Conservation (phyloP, 2,797 vertebrate genomes). For the Myripristis murdjan region DNA sequence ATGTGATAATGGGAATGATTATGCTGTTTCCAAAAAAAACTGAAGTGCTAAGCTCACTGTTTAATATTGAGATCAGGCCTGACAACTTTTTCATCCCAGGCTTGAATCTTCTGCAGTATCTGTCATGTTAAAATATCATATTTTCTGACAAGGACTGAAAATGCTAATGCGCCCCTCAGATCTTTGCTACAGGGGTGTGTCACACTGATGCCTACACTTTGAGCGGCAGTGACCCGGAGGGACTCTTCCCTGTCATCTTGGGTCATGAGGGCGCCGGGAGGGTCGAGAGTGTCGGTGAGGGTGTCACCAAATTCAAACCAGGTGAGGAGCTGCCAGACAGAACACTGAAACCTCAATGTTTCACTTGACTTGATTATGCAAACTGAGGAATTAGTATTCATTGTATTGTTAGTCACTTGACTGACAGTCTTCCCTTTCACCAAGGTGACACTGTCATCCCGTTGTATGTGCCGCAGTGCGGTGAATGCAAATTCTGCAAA, state of each 20-base stretch:
- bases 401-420: not conserved
- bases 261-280: constrained; percentile 96
- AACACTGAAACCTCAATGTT: not conserved
- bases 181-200: constrained; percentile 94
- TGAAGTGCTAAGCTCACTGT: not conserved
- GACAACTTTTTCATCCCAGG: not conserved
- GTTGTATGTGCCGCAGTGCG: constrained; percentile 95
- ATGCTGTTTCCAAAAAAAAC: not conserved
- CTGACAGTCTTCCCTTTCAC: constrained; percentile 14
- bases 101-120: not conserved
- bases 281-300: constrained; percentile 96
- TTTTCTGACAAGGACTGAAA: not conserved
- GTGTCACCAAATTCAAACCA: constrained; percentile 93
- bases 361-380: not conserved
- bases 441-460: constrained; percentile 94
- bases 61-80: not conserved
- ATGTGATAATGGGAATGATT: not conserved
- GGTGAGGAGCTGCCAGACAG: constrained; percentile 76
- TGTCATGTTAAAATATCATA: not conserved
- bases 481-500: constrained; percentile 97
- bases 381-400: not conserved
- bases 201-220: constrained; percentile 97
- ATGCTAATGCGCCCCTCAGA: constrained; percentile 74
- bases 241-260: constrained; percentile 94
- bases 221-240: constrained; percentile 95